Evolutionary conservation across 2,888 invertebrate genomes (phyloP).

Genomic region (Caenorhabditis sp.): DNA sequence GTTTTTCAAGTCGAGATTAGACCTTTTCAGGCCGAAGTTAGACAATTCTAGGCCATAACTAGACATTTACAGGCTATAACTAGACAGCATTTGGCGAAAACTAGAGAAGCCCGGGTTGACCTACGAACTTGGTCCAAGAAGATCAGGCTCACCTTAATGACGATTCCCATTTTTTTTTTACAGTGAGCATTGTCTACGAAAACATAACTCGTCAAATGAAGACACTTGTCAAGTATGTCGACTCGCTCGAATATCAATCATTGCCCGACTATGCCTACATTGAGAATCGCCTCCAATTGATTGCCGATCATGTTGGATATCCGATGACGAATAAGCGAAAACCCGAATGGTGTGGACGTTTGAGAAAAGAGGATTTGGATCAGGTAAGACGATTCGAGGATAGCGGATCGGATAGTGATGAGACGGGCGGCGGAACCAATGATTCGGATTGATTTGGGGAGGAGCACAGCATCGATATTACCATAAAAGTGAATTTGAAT

Average conservation of each 20-base stretch:
- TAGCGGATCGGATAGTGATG: neutral
- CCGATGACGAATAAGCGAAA: neutral
- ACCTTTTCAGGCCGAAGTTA: too few relatives aligned
- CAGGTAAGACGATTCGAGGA: neutral
- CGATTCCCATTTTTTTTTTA: too few relatives aligned
- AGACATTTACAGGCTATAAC: too few relatives aligned
- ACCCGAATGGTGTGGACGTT: slow-evolving; percentile 21
- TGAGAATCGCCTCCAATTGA: neutral
- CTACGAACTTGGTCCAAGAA: too few relatives aligned
- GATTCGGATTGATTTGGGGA: neutral
- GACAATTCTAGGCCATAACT: too few relatives aligned
- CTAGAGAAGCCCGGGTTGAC: too few relatives aligned
- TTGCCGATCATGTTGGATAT: slow-evolving; percentile 2
- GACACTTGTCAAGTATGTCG: slow-evolving; percentile 8
- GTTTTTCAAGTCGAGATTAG: too few relatives aligned
- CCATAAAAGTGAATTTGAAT: too few relatives aligned
- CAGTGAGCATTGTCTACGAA: slow-evolving; percentile 4
- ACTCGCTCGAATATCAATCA: slow-evolving; percentile 18
- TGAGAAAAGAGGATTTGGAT: slow-evolving; percentile 9
- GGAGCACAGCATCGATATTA: too few relatives aligned
- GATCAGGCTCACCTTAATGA: too few relatives aligned
- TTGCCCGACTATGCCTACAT: slow-evolving; percentile 18
- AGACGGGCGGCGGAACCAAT: neutral
- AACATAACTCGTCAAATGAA: slow-evolving; percentile 13
- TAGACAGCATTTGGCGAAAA: too few relatives aligned